Base-by-base conservation (phyloP, 2,888 invertebrate species). In the Papilio gigon region DNA sequence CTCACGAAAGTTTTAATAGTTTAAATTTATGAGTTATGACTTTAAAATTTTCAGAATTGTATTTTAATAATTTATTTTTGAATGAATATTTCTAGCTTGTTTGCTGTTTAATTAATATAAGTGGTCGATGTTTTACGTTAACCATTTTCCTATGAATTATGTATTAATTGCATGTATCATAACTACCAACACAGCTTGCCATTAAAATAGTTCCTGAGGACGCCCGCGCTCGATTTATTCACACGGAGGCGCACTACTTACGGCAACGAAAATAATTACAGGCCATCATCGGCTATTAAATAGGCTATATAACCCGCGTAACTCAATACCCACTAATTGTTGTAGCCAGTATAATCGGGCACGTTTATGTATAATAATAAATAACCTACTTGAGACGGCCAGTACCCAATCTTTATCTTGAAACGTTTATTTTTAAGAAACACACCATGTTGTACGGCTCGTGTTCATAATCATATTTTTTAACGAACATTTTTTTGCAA, bases 251-350 rank as follows among this genome's bases (percentile, higher is more conserved):
- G 42, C 22, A 58, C 78, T 78, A 77, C 76, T 78, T 78, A 77
- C 76, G 78, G 74, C 80, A 77, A 78, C 75, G 77, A 84, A 84
- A 84, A 84, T 85, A 85, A 86, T 86, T 81, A 83, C 81, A 78
- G 77, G 70, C 80, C 82, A 83, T 85, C 82, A 82, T 79, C 83
- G 82, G 60, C 83, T 77, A 86, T 87, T 87, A 83, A 70, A 74
- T 78, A 73, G 74, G 80, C 82, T 86, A 84, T 85, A 85, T 85
- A 84, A 84, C 78, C 72, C 77, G 74, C 76, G 78, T 84, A 84
- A 84, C 82, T 79, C 81, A 83, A 85, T 80, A 80, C 75, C 78
- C 77, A 78, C 76, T 84, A 84, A 84, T 84, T 83, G 78, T 78
- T 78, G 78, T 75, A 71, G 75, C 69, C 73, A 73, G 72, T 77